phyloP scores from a whole-genome alignment of 2,113 vertebrate species.

The Callipepla squamata region DNA sequence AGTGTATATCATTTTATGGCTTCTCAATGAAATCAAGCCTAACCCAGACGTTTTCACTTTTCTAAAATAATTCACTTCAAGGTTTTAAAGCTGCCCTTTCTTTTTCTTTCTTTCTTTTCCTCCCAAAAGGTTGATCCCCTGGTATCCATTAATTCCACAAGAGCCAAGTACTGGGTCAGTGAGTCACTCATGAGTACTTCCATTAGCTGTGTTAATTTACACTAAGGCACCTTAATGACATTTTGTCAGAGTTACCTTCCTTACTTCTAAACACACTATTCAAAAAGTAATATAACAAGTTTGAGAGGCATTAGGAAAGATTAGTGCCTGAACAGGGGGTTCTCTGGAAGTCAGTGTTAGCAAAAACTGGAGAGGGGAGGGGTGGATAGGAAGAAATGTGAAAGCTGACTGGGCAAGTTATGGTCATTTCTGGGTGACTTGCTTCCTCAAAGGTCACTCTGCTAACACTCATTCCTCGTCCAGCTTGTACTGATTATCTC shows the following conservation, averaged over 20 bases:
- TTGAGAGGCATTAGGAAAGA: constrained; percentile 73
- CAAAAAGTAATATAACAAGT: constrained; percentile 81
- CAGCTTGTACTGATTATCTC: constrained; percentile 83
- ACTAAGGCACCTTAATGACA: constrained; percentile 87
- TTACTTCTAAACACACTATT: constrained; percentile 77
- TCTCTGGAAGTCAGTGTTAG: constrained; percentile 57
- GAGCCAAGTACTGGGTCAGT: constrained; percentile 88
- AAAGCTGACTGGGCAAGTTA: constrained; percentile 70
- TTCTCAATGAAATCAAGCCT: constrained; percentile 77
- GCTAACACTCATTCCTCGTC: constrained; percentile 67
- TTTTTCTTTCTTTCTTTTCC: constrained; percentile 77
- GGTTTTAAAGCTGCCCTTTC: constrained; percentile 87
- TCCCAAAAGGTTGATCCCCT: constrained; percentile 80
- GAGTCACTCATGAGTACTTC: constrained; percentile 86
- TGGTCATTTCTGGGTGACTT: constrained; percentile 81
- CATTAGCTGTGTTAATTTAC: constrained; percentile 85
- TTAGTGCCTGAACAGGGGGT: constrained; percentile 62
- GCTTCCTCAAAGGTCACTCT: constrained; percentile 81
- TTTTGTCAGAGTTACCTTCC: constrained; percentile 86
- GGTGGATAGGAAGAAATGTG: constrained; percentile 29
- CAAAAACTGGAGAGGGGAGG: constrained; percentile 1
- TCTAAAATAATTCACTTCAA: constrained; percentile 84
- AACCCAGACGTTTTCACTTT: constrained; percentile 84
- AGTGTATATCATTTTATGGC: constrained; percentile 75
- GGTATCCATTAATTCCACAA: constrained; percentile 89